A percentile compares a stretch with the other conserved stretches of the same genome.
Conservation (phyloP, 2,797 vertebrate species). For the Chelmon rostratus region DNA sequence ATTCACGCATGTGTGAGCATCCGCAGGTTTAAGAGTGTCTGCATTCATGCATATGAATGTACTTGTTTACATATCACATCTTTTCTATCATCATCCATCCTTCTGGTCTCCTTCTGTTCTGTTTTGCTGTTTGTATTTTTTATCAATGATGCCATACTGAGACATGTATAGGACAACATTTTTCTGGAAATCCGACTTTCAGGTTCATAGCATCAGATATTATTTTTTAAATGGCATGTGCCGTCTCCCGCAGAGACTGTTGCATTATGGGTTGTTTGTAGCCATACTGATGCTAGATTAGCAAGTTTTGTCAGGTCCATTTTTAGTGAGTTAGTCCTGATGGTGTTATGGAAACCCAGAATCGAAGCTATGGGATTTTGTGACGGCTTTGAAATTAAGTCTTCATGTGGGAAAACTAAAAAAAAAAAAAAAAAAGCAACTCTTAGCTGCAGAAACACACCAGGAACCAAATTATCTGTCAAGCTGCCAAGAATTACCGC, state of each 20-base stretch:
- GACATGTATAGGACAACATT: not conserved
- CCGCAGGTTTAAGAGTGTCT: not conserved
- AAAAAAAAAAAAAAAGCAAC: not conserved
- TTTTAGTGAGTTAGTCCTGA: not conserved
- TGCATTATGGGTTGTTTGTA: slow-evolving; percentile 2
- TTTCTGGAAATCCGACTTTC: not conserved
- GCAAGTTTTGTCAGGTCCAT: not conserved
- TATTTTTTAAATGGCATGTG: not conserved
- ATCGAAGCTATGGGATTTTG: not conserved
- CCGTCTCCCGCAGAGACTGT: not conserved
- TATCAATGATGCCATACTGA: not conserved
- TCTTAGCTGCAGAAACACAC: not conserved
- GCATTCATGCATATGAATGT: not conserved
- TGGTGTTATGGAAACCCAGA: not conserved
- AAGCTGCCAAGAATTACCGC: not conserved
- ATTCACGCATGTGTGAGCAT: not conserved
- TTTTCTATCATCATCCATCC: not conserved
- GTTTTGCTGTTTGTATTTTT: not conserved
- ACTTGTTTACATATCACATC: not conserved
- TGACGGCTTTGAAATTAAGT: not conserved
- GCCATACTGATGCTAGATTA: not conserved
- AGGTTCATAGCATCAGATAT: not conserved
- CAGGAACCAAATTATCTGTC: not conserved
- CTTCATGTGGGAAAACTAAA: not conserved
- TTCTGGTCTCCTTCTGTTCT: not conserved